phyloP scores from a whole-genome alignment of 2,797 vertebrate species.

The Arnoldichthys spilopterus region DNA sequence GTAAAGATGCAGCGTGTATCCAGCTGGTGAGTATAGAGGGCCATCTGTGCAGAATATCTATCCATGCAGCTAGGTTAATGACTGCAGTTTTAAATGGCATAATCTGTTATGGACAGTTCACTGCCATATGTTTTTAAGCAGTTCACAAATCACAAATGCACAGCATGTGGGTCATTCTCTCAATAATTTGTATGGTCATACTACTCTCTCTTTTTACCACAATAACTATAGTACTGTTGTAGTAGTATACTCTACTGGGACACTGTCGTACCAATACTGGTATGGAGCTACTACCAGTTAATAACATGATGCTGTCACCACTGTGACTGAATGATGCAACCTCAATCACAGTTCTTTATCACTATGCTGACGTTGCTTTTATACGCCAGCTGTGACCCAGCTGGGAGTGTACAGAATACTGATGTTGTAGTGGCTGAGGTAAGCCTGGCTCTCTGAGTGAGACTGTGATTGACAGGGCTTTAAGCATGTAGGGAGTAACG shows the following conservation, averaged over 20 bases:
- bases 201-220: too few relatives aligned
- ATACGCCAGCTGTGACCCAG: constrained; percentile 49
- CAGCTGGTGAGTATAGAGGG: neutral
- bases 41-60: neutral
- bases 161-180: neutral
- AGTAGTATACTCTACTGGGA: neutral
- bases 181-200: neutral
- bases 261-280: constrained; percentile 16
- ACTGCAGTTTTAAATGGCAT: neutral
- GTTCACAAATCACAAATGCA: neutral
- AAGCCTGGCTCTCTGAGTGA: constrained; percentile 9
- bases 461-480: constrained; percentile 32
- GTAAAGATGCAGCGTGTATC: constrained; percentile 13
- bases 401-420: constrained; percentile 28
- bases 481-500: constrained; percentile 25
- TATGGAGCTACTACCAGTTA: neutral
- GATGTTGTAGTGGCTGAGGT: constrained; percentile 20
- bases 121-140: neutral
- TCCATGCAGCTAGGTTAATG: neutral
- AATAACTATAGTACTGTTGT: neutral
- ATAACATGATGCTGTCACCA: constrained; percentile 26
- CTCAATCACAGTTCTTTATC: constrained; percentile 51
- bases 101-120: neutral
- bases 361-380: constrained; percentile 27
- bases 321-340: constrained; percentile 33